These are phyloP conservation scores for Rhinopithecus roxellana DNA, from an alignment of 2,113 vertebrate genomes.

Conservation along the genomic window DNA sequence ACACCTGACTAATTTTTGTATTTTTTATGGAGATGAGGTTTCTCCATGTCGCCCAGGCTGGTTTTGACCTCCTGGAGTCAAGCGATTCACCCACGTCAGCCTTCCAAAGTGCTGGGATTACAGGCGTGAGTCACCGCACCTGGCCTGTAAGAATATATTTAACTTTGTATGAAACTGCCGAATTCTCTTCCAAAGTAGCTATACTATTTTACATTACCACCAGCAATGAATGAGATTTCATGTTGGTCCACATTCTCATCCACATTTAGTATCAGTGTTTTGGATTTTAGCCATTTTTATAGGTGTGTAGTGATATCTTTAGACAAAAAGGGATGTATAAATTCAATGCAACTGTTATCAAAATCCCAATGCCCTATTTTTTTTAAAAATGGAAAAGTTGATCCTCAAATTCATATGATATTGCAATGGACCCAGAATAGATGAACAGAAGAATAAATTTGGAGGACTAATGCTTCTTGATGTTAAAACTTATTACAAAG, in stretches of 20 bases:
- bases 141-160: neutral
- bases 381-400: neutral
- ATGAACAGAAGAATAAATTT: neutral
- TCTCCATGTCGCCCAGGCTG: too few relatives aligned
- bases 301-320: neutral
- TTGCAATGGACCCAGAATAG: neutral
- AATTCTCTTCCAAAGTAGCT: neutral
- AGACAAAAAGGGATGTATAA: neutral
- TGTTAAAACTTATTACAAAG: neutral
- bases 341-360: neutral
- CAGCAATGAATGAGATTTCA: neutral
- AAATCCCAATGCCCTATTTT: neutral
- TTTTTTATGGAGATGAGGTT: too few relatives aligned
- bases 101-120: too few relatives aligned
- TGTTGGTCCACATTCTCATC: neutral
- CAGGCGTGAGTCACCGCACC: too few relatives aligned
- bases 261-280: neutral
- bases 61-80: too few relatives aligned
- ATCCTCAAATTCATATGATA: neutral
- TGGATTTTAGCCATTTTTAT: neutral
- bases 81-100: too few relatives aligned
- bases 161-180: neutral
- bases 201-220: neutral
- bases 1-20: too few relatives aligned
- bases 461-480: too few relatives aligned